Conservation (phyloP, 2,888 invertebrate genomes). For the Micropterix aruncella region DNA sequence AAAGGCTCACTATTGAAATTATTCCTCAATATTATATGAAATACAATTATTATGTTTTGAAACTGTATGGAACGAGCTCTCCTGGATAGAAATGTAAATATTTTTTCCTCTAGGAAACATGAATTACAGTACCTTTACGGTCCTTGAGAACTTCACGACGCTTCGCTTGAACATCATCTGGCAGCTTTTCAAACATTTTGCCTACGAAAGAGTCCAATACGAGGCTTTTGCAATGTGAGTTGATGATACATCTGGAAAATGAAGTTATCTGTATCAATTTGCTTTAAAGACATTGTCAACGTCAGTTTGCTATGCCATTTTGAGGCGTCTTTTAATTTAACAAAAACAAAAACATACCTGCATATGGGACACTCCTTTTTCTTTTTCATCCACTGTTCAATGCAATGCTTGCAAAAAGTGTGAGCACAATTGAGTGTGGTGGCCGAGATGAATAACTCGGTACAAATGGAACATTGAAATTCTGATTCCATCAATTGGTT, state of each 20-base stretch:
- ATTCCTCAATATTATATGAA: too few species aligned
- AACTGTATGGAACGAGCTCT: too few species aligned
- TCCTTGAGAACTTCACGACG: conserved; percentile 36
- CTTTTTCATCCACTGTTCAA: conserved; percentile 52
- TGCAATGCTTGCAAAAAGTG: conserved; percentile 60
- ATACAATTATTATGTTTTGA: too few species aligned
- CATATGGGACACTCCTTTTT: conserved; percentile 62
- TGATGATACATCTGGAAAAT: conserved; percentile 26
- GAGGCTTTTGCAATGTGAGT: conserved; percentile 41
- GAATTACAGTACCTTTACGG: conserved; percentile 37
- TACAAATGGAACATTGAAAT: conserved; percentile 61
- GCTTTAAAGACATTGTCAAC: too few species aligned
- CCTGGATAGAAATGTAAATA: too few species aligned
- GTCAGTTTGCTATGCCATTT: too few species aligned
- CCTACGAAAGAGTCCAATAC: conserved; percentile 62
- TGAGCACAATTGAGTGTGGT: conserved; percentile 60
- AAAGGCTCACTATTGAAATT: too few species aligned
- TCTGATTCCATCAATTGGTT: conserved; percentile 51
- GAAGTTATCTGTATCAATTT: too few species aligned
- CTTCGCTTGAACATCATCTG: conserved; percentile 41
- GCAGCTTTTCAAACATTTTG: conserved; percentile 48
- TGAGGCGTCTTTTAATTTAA: too few species aligned
- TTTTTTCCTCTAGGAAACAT: too few species aligned
- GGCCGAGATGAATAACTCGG: conserved; percentile 57
- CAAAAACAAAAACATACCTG: too few species aligned